Evolutionary conservation across 2,888 invertebrate species (phyloP).

Genomic region (Anoplius nigerrimus): DNA sequence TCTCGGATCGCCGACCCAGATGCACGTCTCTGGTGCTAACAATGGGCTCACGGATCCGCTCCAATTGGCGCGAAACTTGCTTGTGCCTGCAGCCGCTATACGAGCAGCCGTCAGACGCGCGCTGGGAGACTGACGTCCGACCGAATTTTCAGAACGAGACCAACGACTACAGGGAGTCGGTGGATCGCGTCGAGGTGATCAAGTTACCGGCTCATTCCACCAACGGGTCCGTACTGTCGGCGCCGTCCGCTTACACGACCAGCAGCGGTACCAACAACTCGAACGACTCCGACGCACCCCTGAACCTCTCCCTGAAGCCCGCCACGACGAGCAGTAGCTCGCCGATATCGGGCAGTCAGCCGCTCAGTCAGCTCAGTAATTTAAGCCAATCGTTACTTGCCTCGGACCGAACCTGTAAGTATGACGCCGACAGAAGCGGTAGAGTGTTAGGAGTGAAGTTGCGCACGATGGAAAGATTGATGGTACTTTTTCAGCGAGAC

Average conservation of each 20-base stretch:
- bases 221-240: conserved; percentile 73
- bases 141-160: conserved; percentile 58
- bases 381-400: conserved; percentile 72
- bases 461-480: neutral
- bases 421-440: neutral
- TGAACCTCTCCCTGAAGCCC: conserved; percentile 90
- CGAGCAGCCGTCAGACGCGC: no score
- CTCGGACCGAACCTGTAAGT: conserved; percentile 78
- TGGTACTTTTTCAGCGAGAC: conserved; percentile 77
- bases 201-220: conserved; percentile 82
- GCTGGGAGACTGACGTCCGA: no score
- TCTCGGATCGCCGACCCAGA: neutral
- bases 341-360: conserved; percentile 68
- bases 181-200: conserved; percentile 88
- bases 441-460: neutral
- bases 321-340: conserved; percentile 70
- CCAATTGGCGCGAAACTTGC: neutral
- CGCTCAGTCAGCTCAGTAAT: conserved; percentile 73
- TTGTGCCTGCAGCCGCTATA: no score
- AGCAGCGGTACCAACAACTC: conserved; percentile 74
- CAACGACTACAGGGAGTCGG: conserved; percentile 69
- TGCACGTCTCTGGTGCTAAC: neutral
- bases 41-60: neutral
- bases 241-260: conserved; percentile 77
- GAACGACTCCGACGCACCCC: conserved; percentile 84